phyloP scores from a whole-genome alignment of 2,797 vertebrate genomes.

The Crenuchus spilurus region DNA sequence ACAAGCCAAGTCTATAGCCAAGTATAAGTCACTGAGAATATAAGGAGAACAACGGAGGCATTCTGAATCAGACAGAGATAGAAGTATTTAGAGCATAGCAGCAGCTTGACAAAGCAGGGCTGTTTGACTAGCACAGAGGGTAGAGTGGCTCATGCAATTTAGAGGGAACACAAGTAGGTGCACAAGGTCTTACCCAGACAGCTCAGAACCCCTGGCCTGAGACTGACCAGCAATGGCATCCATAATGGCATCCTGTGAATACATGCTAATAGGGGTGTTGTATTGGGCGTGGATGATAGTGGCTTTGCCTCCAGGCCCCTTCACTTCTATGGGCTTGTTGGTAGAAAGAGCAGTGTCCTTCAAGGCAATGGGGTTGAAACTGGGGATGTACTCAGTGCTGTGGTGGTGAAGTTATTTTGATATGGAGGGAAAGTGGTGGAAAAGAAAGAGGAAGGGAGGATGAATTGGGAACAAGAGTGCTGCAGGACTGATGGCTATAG shows the following conservation, averaged over 20 bases:
- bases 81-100: constrained; percentile 28
- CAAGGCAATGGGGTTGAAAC: constrained; percentile 87
- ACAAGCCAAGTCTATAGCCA: neutral
- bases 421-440: constrained; percentile 46
- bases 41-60: constrained; percentile 1
- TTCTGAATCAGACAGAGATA: constrained; percentile 25
- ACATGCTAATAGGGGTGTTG: constrained; percentile 99
- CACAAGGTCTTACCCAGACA: constrained; percentile 86
- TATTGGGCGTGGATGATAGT: constrained; percentile 97
- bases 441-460: constrained; percentile 28
- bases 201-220: constrained; percentile 82
- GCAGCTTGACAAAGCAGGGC: constrained; percentile 31
- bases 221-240: constrained; percentile 98
- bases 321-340: constrained; percentile 98
- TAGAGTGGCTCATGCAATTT: constrained; percentile 36
- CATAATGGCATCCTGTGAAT: constrained; percentile 98
- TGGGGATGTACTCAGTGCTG: constrained; percentile 90
- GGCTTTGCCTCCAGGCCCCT: constrained; percentile 91
- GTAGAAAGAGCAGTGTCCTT: constrained; percentile 98
- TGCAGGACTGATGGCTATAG: constrained; percentile 4
- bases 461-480: constrained; percentile 2
- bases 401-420: constrained; percentile 77
- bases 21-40: neutral
- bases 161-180: constrained; percentile 65
- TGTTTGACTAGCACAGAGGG: constrained; percentile 15